Evolutionary conservation across 2,797 vertebrate genomes (phyloP).

Genomic region (Melanotaenia boesemani): DNA sequence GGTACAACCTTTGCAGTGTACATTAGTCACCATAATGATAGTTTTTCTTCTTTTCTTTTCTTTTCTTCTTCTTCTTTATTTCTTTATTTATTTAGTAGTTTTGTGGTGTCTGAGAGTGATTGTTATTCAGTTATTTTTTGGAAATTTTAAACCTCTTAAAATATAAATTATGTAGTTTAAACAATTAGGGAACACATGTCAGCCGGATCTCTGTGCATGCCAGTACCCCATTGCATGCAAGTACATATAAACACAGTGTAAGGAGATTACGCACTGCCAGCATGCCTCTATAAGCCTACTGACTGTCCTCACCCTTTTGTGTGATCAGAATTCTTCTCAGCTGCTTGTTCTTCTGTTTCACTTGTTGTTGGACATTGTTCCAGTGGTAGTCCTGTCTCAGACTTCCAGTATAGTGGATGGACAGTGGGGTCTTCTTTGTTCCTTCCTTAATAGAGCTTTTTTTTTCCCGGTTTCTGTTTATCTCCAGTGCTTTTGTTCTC

Average conservation of each 20-base stretch:
- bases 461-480: not conserved
- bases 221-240: not conserved
- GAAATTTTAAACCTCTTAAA: not conserved
- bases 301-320: constrained; percentile 51
- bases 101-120: not conserved
- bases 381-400: constrained; percentile 7
- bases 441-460: not conserved
- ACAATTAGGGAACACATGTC: not conserved
- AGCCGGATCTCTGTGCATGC: not conserved
- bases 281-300: constrained; percentile 24
- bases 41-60: too few relatives aligned
- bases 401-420: constrained; percentile 27
- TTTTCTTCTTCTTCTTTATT: too few relatives aligned
- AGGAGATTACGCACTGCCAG: constrained; percentile 66
- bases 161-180: not conserved
- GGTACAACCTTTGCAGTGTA: too few relatives aligned
- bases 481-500: not conserved
- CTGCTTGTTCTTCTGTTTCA: constrained; percentile 6
- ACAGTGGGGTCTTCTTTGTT: constrained; percentile 1
- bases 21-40: too few relatives aligned
- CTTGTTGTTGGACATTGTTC: constrained; percentile 3
- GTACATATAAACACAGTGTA: constrained; percentile 42
- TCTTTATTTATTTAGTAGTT: too few relatives aligned
- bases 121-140: not conserved
- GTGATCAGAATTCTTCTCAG: constrained; percentile 28